Evolutionary conservation across 2,888 invertebrate genomes (phyloP).

Genomic region (Trilocha varians): DNA sequence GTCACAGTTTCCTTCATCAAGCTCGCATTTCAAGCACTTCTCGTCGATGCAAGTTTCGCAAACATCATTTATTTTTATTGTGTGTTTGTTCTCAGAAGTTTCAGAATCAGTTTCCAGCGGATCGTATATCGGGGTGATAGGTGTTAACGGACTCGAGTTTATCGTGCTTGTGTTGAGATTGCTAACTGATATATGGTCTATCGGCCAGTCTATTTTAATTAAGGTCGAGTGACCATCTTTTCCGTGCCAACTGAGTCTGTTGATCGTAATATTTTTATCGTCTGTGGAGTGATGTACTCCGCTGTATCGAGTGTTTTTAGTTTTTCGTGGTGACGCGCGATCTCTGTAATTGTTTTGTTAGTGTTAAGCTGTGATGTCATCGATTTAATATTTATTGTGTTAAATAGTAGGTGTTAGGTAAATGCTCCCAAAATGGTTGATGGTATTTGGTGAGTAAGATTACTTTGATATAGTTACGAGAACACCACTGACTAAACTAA

Average conservation of each 20-base stretch:
- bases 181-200: slow-evolving; percentile 40
- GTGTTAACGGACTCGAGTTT: slow-evolving; percentile 49
- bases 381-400: too few relatives aligned
- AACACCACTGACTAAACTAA: too few relatives aligned
- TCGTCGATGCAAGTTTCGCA: slow-evolving; percentile 47
- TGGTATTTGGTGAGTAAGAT: too few relatives aligned
- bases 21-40: slow-evolving; percentile 59
- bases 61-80: slow-evolving; percentile 43
- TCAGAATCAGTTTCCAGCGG: slow-evolving; percentile 62
- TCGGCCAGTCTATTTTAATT: slow-evolving; percentile 63
- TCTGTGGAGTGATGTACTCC: slow-evolving; percentile 41
- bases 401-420: too few relatives aligned
- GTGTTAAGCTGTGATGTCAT: background rate
- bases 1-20: slow-evolving; percentile 53
- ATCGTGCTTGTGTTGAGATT: slow-evolving; percentile 46
- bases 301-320: slow-evolving; percentile 48
- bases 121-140: slow-evolving; percentile 53
- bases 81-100: slow-evolving; percentile 53
- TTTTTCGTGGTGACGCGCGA: slow-evolving; percentile 56
- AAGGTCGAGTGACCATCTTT: slow-evolving; percentile 63
- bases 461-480: too few relatives aligned
- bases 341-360: slow-evolving; percentile 48
- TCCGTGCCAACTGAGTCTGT: slow-evolving; percentile 58
- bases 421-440: too few relatives aligned
- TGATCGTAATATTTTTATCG: slow-evolving; percentile 26